A percentile compares a stretch with the other conserved stretches of the same genome.
Conservation (phyloP, 2,113 vertebrate genomes). For the Syngnathus typhle region DNA sequence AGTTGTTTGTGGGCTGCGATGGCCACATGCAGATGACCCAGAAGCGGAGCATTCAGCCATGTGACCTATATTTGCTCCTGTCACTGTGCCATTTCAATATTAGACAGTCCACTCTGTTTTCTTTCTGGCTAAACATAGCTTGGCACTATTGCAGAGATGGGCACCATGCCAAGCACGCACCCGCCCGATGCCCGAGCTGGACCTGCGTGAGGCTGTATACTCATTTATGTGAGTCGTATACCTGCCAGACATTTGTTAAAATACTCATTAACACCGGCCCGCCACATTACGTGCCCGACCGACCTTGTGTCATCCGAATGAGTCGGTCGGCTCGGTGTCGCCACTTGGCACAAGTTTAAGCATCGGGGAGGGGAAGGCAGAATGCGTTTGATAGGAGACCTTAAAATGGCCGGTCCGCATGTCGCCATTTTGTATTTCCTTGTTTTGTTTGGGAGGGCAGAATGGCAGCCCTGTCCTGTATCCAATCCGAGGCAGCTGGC, state of each 20-base stretch:
- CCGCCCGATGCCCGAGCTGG: constrained; percentile 31
- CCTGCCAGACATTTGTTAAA: constrained; percentile 20
- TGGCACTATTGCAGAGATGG: constrained; percentile 50
- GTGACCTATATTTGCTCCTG: constrained; percentile 12
- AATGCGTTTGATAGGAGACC: constrained; percentile 39
- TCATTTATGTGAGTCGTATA: constrained; percentile 64
- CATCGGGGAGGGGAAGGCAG: constrained; percentile 2
- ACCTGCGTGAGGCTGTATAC: constrained; percentile 53
- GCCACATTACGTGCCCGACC: constrained; percentile 21
- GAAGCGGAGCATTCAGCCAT: constrained; percentile 28
- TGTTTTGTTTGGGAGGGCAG: constrained; percentile 63
- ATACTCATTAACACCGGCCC: not conserved
- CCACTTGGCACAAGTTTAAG: constrained; percentile 33
- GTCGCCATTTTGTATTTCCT: constrained; percentile 74
- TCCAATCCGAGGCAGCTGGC: constrained; percentile 67
- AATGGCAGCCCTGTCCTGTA: constrained; percentile 66
- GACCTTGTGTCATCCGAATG: constrained; percentile 17
- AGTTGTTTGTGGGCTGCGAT: constrained; percentile 4
- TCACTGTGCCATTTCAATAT: constrained; percentile 26
- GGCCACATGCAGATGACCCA: constrained; percentile 18
- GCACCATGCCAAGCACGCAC: constrained; percentile 50
- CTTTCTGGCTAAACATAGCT: constrained; percentile 39
- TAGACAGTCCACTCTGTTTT: constrained; percentile 28
- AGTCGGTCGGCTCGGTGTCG: constrained; percentile 33
- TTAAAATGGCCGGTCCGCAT: constrained; percentile 70